These are phyloP conservation scores for Ryuthela nishihirai DNA, from an alignment of 2,888 invertebrate species.

Conservation along the genomic window DNA sequence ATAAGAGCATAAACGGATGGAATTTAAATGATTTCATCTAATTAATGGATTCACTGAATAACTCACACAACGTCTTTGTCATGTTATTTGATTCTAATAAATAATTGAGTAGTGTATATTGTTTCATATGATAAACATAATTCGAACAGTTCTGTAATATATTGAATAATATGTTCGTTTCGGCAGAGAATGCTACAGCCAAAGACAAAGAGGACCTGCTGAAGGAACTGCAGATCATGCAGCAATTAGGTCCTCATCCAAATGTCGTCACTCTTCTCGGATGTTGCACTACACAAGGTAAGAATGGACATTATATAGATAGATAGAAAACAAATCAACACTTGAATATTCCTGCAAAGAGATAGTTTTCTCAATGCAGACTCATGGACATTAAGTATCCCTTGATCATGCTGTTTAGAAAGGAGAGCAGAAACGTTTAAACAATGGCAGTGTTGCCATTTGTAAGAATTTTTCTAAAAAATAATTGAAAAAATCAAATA, in stretches of 20 bases:
- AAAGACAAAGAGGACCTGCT: conserved; percentile 80
- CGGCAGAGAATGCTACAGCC: conserved; percentile 80
- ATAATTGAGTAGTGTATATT: too few species aligned
- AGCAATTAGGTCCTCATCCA: conserved; percentile 81
- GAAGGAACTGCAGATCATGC: conserved; percentile 86
- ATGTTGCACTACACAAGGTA: conserved; percentile 76
- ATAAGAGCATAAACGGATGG: too few species aligned
- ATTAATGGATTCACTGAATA: too few species aligned
- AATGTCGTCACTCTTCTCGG: conserved; percentile 84
- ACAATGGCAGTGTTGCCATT: too few species aligned
- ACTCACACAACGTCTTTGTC: too few species aligned
- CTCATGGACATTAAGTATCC: neutral
- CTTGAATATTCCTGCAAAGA: too few species aligned
- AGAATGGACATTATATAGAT: conserved; percentile 3
- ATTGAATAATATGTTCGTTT: neutral
- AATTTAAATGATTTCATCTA: too few species aligned
- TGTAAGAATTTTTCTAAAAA: too few species aligned
- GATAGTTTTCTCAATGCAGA: too few species aligned
- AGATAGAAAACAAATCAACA: too few species aligned
- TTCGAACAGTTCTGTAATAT: neutral
- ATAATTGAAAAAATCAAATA: too few species aligned
- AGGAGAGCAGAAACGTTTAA: neutral
- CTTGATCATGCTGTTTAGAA: neutral
- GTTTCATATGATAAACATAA: neutral
- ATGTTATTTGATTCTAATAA: too few species aligned